phyloP scores from a whole-genome alignment of 2,888 invertebrate genomes.

The Protodeltote pygarga region DNA sequence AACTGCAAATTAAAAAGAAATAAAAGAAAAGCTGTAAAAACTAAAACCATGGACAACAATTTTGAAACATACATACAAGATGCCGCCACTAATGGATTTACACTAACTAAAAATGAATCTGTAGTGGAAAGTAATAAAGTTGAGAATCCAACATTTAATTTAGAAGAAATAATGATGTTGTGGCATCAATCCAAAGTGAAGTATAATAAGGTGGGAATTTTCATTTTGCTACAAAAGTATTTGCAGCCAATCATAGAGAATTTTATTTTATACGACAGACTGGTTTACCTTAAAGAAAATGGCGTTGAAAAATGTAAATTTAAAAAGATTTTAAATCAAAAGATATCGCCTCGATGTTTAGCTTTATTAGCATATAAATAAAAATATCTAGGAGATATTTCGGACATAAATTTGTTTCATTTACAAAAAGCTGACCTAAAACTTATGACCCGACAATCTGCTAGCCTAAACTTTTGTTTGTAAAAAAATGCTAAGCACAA shows the following conservation, averaged over 20 bases:
- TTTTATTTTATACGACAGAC: constrained; percentile 71
- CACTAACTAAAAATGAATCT: constrained; percentile 46
- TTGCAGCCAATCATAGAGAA: constrained; percentile 76
- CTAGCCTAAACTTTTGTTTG: no score
- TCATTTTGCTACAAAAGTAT: constrained; percentile 70
- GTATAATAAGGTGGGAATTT: constrained; percentile 69
- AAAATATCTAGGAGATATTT: constrained; percentile 56
- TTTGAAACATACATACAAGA: constrained; percentile 69
- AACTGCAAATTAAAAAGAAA: constrained; percentile 73
- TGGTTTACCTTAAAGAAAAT: constrained; percentile 72
- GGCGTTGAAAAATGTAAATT: constrained; percentile 67
- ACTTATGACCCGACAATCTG: no score
- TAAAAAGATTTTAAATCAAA: constrained; percentile 87
- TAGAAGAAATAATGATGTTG: constrained; percentile 60
- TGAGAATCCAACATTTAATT: constrained; percentile 49
- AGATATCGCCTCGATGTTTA: constrained; percentile 89
- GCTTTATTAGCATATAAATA: constrained; percentile 87
- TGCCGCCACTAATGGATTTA: constrained; percentile 63
- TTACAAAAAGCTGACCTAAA: no score
- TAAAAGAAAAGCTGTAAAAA: constrained; percentile 75
- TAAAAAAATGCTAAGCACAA: no score
- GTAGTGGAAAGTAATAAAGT: constrained; percentile 1
- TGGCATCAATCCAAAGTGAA: constrained; percentile 62
- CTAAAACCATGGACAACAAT: constrained; percentile 60
- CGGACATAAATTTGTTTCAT: constrained; percentile 49